Base-by-base conservation (phyloP, 2,113 vertebrate genomes). In the Grammomys dolichurus region DNA sequence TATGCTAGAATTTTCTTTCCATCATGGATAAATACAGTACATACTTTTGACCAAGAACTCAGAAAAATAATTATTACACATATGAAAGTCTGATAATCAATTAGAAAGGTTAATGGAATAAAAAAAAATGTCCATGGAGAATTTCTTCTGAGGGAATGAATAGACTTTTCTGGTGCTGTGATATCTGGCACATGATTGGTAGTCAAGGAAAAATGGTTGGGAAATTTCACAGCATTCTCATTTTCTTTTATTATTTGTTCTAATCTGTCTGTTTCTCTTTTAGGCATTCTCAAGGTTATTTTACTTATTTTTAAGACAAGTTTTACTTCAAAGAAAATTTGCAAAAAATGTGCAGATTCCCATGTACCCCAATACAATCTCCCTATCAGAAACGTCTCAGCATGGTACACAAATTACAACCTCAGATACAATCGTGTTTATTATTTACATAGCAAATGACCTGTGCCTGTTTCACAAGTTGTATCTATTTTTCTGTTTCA, bases 31-130 rank as follows among this genome's bases (percentile, higher is more conserved):
- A 67, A 70, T 54, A 78, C 0, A 9, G 1, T 46, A 63, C 2
- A 19, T 69, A 54, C 70, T 78, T 78, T 84, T 77, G 60, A 82
- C 69, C 75, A 96, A 73, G 2, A 89, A 60, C 13, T 7, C 33
- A 89, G n/a, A 93, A 56, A n/a, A 93, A 65, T 60, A 94, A 73
- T 72, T 87, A 72, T 40, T 77, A 36, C 28, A 19, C 31, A 84
- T 46, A 90, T 69, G 36, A 84, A 94, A 73, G 3, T 80, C 81
- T 85, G 36, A 96, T 22, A 94, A 84, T 88, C 75, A 60, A n/a
- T 82, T 78, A 87, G 5, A 43, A 56, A 77, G 33, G 82, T 67
- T 60, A 93, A 80, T 70, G 51, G 5, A 91, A 81, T 73, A 1
- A 70, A 80, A 76, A 51, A 11, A 51, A 51, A 51, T 51, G 51